Evolutionary conservation across 2,113 vertebrate species (phyloP).

Genomic region (Diadophis punctatus): DNA sequence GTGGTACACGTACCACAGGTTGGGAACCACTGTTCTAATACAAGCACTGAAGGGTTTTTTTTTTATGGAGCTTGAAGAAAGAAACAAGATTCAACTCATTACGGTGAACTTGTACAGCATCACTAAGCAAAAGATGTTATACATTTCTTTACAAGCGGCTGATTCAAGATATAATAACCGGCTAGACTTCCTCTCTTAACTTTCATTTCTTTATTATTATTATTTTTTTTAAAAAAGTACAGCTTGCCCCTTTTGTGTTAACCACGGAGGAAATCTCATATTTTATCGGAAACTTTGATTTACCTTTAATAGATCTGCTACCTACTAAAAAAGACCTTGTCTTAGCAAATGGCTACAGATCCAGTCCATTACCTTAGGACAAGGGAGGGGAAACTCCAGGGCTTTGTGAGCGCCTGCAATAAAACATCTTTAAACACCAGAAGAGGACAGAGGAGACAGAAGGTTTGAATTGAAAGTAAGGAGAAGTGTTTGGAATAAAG

Average conservation of each 20-base stretch:
- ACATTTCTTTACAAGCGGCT: conserved; percentile 55
- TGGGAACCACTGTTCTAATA: too few species aligned
- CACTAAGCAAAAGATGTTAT: conserved; percentile 54
- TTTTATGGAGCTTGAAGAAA: conserved; percentile 60
- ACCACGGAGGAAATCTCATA: conserved; percentile 56
- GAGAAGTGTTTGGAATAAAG: conserved; percentile 74
- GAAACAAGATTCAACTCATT: conserved; percentile 56
- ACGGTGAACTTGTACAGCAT: conserved; percentile 59
- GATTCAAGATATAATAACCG: conserved; percentile 24
- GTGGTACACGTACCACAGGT: too few species aligned
- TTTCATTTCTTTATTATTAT: not conserved
- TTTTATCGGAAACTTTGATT: conserved; percentile 63
- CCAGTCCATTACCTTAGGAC: conserved; percentile 73
- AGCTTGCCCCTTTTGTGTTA: conserved; percentile 16
- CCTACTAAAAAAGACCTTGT: conserved; percentile 68
- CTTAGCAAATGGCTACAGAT: conserved; percentile 73
- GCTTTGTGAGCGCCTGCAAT: conserved; percentile 73
- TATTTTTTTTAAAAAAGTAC: not conserved
- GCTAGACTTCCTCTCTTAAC: not conserved
- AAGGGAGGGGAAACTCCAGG: conserved; percentile 65
- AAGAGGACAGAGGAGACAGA: conserved; percentile 72
- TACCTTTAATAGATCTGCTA: conserved; percentile 63
- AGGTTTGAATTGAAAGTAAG: conserved; percentile 71
- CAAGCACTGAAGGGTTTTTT: conserved; percentile 11
- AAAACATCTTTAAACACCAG: conserved; percentile 74